These are phyloP conservation scores for Acleris sparsana DNA, from an alignment of 2,888 invertebrate genomes.

Conservation along the genomic window DNA sequence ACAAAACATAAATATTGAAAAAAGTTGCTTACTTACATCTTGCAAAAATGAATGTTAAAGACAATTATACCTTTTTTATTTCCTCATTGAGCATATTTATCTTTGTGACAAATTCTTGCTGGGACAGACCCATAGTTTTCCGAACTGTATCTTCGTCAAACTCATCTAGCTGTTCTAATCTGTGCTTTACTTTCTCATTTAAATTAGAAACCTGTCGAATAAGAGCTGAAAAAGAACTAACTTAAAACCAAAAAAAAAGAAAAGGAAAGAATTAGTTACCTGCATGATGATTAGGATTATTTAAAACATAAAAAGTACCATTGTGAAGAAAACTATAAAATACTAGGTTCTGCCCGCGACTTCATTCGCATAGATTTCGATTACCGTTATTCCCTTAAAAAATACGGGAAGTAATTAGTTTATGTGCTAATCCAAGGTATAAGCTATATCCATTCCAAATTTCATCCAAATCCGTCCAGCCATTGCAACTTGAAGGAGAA, in stretches of 20 bases:
- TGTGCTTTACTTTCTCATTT: constrained; percentile 94
- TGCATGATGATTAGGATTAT: too few relatives aligned
- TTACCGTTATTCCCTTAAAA: too few relatives aligned
- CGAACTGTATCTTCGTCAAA: constrained; percentile 95
- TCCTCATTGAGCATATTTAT: constrained; percentile 96
- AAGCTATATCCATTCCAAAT: too few relatives aligned
- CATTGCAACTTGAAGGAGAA: too few relatives aligned
- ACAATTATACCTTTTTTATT: constrained; percentile 84
- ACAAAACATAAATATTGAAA: neutral
- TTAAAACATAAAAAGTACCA: too few relatives aligned
- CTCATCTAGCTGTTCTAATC: constrained; percentile 96
- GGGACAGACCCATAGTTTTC: constrained; percentile 94
- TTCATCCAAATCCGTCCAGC: too few relatives aligned
- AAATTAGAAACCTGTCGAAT: constrained; percentile 92
- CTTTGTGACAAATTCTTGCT: constrained; percentile 94
- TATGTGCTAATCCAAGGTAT: too few relatives aligned
- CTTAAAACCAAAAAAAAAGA: constrained; percentile 66
- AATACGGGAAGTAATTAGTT: too few relatives aligned
- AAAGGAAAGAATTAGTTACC: neutral
- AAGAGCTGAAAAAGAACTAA: constrained; percentile 85
- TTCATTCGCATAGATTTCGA: too few relatives aligned
- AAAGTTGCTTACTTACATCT: neutral
- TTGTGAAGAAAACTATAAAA: too few relatives aligned
- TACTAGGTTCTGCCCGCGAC: too few relatives aligned
- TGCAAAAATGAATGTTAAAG: neutral